Evolutionary conservation across 1,140 invertebrate species (phyloP), one percentile per base, ranked within the genome.

Genomic region (Tetragnatha versicolor): DNA sequence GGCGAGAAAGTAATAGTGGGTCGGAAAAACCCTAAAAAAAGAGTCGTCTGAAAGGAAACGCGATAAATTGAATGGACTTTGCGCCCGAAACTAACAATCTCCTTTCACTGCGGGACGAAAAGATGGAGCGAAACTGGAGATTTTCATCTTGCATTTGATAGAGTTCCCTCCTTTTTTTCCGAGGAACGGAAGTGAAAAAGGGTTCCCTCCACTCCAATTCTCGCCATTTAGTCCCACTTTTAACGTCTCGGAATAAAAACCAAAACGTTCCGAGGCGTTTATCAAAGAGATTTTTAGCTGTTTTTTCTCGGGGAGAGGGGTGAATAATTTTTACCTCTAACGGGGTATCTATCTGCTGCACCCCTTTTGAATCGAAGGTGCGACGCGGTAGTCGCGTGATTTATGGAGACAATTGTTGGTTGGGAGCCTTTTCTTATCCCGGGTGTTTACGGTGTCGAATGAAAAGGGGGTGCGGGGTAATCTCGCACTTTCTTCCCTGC

Each of bases 321-420:
- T 6, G 7, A 53, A 53, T 10, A 25, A 25, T 53, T 22, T 27
- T 53, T 7, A 0, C 20, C 27, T 53, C 25, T 25, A 53, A 22
- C 20, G 7, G 3, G 20, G 20, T n/a, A n/a, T n/a, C n/a, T n/a
- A n/a, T n/a, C n/a, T n/a, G n/a, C n/a, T n/a, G n/a, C n/a, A n/a
- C n/a, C n/a, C n/a, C n/a, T n/a, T n/a, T n/a, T n/a, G 20, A 25
- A 22, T 22, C 3, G 49, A 0, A 53, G 20, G 14, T 25, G 27
- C 10, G 49, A 9, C 27, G 49, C 14, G 4, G 20, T 10, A 27
- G 49, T 27, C 17, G 27, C 27, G 49, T 53, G 49, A 53, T 27
- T 53, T 53, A 53, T 53, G 49, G 22, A 20, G 20, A 53, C 49
- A 53, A 53, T 53, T 53, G 49, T 53, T 53, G 49, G 20, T 25